Evolutionary conservation across 2,888 invertebrate species (phyloP).

Genomic region (Scaptomyza tumidula): DNA sequence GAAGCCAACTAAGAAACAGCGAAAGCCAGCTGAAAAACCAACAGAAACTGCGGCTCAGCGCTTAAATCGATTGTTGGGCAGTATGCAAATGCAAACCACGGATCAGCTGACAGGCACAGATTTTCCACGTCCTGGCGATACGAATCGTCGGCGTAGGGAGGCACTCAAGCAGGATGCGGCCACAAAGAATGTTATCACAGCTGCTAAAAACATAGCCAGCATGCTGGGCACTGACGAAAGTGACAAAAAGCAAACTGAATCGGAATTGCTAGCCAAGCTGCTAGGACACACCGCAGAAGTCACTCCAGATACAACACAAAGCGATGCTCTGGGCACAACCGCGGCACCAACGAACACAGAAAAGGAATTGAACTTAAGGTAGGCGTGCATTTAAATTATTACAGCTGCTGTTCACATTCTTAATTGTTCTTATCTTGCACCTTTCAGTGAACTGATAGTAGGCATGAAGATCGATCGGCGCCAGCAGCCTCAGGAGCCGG

Average conservation of each 20-base stretch:
- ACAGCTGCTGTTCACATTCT: not conserved
- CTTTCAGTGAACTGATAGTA: slow-evolving; percentile 88
- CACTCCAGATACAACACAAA: slow-evolving; percentile 1
- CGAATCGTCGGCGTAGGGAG: slow-evolving; percentile 62
- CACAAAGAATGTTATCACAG: slow-evolving; percentile 83
- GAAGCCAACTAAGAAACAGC: slow-evolving; percentile 59
- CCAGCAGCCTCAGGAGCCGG: slow-evolving; percentile 57
- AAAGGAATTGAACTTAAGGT: slow-evolving; percentile 78
- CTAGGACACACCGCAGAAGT: slow-evolving; percentile 83
- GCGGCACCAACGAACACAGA: slow-evolving; percentile 17
- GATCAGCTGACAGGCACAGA: slow-evolving; percentile 55
- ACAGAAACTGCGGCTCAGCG: slow-evolving; percentile 80
- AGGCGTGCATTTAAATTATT: not conserved
- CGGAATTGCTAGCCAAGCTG: slow-evolving; percentile 89
- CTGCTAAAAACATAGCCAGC: slow-evolving; percentile 90
- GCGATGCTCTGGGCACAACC: slow-evolving; percentile 4
- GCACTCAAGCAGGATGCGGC: slow-evolving; percentile 59
- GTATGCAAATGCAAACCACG: slow-evolving; percentile 83
- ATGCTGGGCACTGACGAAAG: slow-evolving; percentile 88
- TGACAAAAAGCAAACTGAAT: slow-evolving; percentile 88
- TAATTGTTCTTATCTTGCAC: not conserved
- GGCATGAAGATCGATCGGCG: slow-evolving; percentile 91
- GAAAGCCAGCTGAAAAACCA: slow-evolving; percentile 29
- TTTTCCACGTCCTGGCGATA: slow-evolving; percentile 80
- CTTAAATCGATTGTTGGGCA: slow-evolving; percentile 81